phyloP scores from a whole-genome alignment of 2,888 invertebrate genomes.

The Hermaeophaga mercurialis region DNA sequence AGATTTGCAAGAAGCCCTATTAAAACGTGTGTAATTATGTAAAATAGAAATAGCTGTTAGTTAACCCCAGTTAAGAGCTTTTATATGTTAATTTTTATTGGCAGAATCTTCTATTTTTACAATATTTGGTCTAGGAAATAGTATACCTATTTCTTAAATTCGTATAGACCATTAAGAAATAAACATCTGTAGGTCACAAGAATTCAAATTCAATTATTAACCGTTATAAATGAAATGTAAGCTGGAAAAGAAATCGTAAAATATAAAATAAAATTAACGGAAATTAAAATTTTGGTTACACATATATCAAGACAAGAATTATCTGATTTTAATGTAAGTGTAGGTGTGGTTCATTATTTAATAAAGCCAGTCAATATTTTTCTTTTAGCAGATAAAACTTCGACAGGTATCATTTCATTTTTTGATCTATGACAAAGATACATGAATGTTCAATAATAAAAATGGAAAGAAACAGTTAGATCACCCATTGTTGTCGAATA shows the following conservation, averaged over 20 bases:
- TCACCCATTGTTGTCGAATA: constrained; percentile 11
- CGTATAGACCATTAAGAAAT: too few relatives aligned
- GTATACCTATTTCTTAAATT: too few relatives aligned
- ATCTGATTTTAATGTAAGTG: background rate
- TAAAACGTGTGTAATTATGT: too few relatives aligned
- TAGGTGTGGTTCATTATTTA: constrained; percentile 19
- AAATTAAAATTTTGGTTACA: constrained; percentile 16
- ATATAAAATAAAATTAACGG: constrained; percentile 15
- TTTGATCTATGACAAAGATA: constrained; percentile 23
- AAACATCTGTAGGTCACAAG: too few relatives aligned
- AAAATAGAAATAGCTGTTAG: too few relatives aligned
- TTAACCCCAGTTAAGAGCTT: too few relatives aligned
- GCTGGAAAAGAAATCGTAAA: background rate
- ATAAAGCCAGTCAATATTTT: constrained; percentile 13
- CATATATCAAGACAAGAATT: background rate
- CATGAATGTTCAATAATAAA: constrained; percentile 10
- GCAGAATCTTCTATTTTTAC: too few relatives aligned
- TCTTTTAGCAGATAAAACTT: constrained; percentile 17
- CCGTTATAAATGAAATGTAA: too few relatives aligned
- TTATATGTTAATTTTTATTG: too few relatives aligned
- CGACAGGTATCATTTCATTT: constrained; percentile 20
- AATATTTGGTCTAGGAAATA: too few relatives aligned
- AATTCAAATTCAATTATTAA: too few relatives aligned
- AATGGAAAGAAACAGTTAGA: constrained; percentile 15
- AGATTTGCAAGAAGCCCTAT: too few relatives aligned